A percentile compares a stretch with the other conserved stretches of the same genome.
Evolutionary conservation across 2,113 vertebrate species (phyloP).

Genomic region (Piprites chloris): DNA sequence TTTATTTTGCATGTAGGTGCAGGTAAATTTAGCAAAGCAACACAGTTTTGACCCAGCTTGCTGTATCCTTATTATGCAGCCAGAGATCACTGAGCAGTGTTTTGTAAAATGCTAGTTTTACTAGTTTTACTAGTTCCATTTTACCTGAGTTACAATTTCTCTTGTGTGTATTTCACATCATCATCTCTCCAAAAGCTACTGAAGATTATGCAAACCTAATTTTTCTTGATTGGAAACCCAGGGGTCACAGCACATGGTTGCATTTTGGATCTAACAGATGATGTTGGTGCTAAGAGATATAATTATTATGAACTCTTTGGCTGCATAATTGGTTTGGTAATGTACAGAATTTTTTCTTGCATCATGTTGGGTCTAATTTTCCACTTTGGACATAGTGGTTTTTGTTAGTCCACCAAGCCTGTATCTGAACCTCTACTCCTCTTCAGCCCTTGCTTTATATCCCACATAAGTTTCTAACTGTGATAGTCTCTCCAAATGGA

Average conservation of each 20-base stretch:
- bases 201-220: neutral
- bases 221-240: neutral
- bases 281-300: neutral
- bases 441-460: neutral
- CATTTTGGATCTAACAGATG: neutral
- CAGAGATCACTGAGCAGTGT: neutral
- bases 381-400: neutral
- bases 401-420: neutral
- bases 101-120: neutral
- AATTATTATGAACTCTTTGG: neutral
- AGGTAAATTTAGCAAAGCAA: constrained; percentile 7
- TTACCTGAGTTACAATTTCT: neutral
- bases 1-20: neutral
- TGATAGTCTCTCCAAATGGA: neutral
- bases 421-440: neutral
- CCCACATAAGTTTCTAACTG: neutral
- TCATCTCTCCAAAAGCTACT: neutral
- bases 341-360: neutral
- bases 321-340: neutral
- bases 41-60: neutral
- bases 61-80: neutral
- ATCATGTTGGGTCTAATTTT: neutral
- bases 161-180: neutral
- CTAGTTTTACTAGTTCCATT: neutral
- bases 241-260: neutral